A percentile compares a stretch with the other conserved stretches of the same genome.
Conservation (phyloP, 1,140 invertebrate genomes). For the Augochlora pura region DNA sequence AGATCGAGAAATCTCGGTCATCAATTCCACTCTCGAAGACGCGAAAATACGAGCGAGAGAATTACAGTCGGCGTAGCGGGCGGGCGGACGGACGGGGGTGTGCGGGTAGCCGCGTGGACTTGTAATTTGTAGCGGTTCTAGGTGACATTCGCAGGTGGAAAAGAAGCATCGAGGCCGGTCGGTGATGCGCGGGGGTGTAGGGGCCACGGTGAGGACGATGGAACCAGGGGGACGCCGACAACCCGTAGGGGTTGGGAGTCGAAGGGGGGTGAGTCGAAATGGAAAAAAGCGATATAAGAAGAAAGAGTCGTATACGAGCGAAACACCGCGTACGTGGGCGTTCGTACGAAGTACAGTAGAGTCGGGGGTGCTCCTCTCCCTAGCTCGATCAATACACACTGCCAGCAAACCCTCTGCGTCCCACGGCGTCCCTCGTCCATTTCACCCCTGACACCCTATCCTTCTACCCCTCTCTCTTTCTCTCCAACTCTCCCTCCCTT, state of each 20-base stretch:
- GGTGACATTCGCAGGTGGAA: conserved; percentile 36
- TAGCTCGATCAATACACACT: conserved; percentile 75
- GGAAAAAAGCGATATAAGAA: conserved; percentile 48
- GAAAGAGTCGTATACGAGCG: conserved; percentile 54
- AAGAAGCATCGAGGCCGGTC: conserved; percentile 30
- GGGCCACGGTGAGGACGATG: not conserved
- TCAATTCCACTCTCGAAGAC: not conserved
- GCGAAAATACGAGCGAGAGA: not conserved
- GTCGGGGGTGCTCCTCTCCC: conserved; percentile 50
- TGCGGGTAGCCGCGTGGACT: not conserved
- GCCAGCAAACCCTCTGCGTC: conserved; percentile 56
- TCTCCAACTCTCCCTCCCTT: too few relatives aligned
- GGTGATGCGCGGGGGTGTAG: not conserved
- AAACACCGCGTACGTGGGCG: conserved; percentile 61
- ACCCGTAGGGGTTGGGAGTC: not conserved
- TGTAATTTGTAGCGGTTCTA: conserved; percentile 5
- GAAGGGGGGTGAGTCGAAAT: not conserved
- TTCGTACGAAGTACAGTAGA: conserved; percentile 53
- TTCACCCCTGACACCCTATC: conserved; percentile 48
- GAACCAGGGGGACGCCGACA: not conserved
- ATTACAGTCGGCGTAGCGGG: conserved; percentile 11
- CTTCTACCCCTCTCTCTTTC: not conserved
- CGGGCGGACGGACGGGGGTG: too few relatives aligned
- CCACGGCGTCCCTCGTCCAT: conserved; percentile 57
- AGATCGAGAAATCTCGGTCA: not conserved